These are phyloP conservation scores for Nibea albiflora DNA, from an alignment of 2,113 vertebrate genomes.

Conservation along the genomic window DNA sequence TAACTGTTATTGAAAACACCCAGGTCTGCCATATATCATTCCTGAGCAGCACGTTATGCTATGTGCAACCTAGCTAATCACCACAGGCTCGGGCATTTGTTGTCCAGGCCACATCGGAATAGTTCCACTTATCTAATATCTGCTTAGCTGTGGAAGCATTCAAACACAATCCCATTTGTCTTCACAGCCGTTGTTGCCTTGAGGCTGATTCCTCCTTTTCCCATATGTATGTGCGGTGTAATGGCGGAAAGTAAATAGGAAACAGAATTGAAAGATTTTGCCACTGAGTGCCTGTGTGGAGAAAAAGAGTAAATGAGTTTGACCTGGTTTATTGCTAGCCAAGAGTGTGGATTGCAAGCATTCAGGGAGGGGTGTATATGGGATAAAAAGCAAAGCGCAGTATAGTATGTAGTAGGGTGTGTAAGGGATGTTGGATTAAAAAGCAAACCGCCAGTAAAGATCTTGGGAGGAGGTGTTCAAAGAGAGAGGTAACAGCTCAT, in stretches of 20 bases:
- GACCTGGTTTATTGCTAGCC: slow-evolving; percentile 41
- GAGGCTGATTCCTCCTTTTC: slow-evolving; percentile 34
- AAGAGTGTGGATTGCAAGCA: slow-evolving; percentile 7
- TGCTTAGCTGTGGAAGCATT: slow-evolving; percentile 63
- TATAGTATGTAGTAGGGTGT: slow-evolving; percentile 6
- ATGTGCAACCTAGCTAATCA: slow-evolving; percentile 72
- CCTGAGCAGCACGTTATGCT: slow-evolving; percentile 76
- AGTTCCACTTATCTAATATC: slow-evolving; percentile 72
- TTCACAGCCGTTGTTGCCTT: slow-evolving; percentile 56
- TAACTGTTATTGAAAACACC: slow-evolving; percentile 86
- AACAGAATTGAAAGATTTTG: slow-evolving; percentile 46
- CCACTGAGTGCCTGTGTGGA: slow-evolving; percentile 18
- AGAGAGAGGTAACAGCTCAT: slow-evolving; percentile 61
- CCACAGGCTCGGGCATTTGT: slow-evolving; percentile 38
- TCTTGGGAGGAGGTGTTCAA: slow-evolving; percentile 57
- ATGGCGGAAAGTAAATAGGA: slow-evolving; percentile 56
- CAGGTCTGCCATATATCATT: slow-evolving; percentile 80
- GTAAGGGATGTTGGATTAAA: slow-evolving; percentile 45
- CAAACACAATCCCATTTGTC: slow-evolving; percentile 72
- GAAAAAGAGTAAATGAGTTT: slow-evolving; percentile 39
- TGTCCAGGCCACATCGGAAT: slow-evolving; percentile 64
- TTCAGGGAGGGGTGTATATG: neutral
- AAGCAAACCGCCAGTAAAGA: slow-evolving; percentile 51
- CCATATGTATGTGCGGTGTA: slow-evolving; percentile 47
- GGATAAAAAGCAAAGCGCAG: neutral